Conservation (phyloP, 1,140 invertebrate genomes). For the Listronotus oregonensis region DNA sequence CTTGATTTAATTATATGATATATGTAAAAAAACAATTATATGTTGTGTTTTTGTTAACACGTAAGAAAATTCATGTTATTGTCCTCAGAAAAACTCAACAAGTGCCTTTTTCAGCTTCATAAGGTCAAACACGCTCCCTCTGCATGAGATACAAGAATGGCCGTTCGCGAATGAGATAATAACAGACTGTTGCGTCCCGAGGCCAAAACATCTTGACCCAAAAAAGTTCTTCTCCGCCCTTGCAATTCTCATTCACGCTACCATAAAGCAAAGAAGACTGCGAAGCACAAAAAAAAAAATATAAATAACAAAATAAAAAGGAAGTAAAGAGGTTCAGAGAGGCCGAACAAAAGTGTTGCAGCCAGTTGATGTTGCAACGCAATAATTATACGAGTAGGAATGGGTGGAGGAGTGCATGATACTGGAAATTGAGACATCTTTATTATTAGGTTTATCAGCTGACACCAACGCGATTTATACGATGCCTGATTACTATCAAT, state of each 20-base stretch:
- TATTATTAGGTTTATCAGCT: constrained; percentile 30
- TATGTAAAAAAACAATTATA: too few species aligned
- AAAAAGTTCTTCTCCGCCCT: constrained; percentile 39
- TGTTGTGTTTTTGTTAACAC: too few species aligned
- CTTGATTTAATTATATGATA: too few species aligned
- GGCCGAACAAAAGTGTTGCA: constrained; percentile 22
- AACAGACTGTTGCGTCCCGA: constrained; percentile 40
- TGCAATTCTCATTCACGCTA: constrained; percentile 39
- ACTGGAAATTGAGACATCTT: constrained; percentile 32
- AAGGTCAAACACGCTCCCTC: constrained; percentile 9
- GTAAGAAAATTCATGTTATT: too few species aligned
- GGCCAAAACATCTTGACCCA: constrained; percentile 32
- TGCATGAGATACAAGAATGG: constrained; percentile 19
- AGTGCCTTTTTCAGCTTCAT: neutral
- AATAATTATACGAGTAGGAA: constrained; percentile 35
- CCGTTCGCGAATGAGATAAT: constrained; percentile 43
- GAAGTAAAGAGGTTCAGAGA: constrained; percentile 10
- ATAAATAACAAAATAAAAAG: constrained; percentile 18
- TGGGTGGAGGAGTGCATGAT: constrained; percentile 32
- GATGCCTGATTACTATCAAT: constrained; percentile 29
- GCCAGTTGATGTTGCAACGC: constrained; percentile 28
- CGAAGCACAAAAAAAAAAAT: neutral
- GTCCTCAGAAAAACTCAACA: neutral
- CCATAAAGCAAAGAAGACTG: constrained; percentile 26
- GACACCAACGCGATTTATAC: constrained; percentile 26